phyloP scores from a whole-genome alignment of 2,888 invertebrate species.

The Bhutanitis thaidina region DNA sequence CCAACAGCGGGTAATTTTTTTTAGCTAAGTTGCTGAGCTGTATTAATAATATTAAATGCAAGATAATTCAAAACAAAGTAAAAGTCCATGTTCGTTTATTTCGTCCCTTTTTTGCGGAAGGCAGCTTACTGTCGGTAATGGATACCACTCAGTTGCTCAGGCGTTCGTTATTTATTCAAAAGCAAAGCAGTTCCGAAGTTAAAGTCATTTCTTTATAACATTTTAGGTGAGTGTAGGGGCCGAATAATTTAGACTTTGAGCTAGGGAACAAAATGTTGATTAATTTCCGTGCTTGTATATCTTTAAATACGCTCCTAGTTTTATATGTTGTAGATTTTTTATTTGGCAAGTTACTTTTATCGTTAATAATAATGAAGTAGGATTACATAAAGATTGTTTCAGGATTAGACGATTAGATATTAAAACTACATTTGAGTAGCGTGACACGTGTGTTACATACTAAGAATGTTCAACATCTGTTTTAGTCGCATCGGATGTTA shows the following conservation, averaged over 20 bases:
- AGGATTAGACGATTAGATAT: too few species aligned
- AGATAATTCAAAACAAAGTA: neutral
- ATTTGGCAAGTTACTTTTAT: too few species aligned
- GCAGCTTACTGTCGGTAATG: conserved; percentile 6
- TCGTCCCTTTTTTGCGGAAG: conserved; percentile 10
- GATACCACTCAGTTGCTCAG: conserved; percentile 20
- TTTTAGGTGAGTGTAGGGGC: neutral
- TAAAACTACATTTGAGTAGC: too few species aligned
- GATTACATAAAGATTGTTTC: too few species aligned
- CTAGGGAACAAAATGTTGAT: neutral
- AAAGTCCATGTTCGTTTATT: neutral
- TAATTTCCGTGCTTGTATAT: neutral
- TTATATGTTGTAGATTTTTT: too few species aligned
- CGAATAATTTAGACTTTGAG: conserved; percentile 5
- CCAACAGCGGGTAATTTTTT: too few species aligned
- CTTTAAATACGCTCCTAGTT: neutral
- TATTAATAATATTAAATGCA: too few species aligned
- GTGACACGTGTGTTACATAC: too few species aligned
- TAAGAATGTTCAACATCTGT: too few species aligned
- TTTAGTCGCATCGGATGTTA: too few species aligned
- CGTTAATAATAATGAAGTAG: too few species aligned
- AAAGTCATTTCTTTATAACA: conserved; percentile 11
- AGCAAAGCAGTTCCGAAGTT: conserved; percentile 10
- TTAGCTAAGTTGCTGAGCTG: too few species aligned
- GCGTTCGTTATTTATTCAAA: conserved; percentile 19